Base-by-base conservation (phyloP, 2,888 invertebrate genomes). In the Lasiommata megera region DNA sequence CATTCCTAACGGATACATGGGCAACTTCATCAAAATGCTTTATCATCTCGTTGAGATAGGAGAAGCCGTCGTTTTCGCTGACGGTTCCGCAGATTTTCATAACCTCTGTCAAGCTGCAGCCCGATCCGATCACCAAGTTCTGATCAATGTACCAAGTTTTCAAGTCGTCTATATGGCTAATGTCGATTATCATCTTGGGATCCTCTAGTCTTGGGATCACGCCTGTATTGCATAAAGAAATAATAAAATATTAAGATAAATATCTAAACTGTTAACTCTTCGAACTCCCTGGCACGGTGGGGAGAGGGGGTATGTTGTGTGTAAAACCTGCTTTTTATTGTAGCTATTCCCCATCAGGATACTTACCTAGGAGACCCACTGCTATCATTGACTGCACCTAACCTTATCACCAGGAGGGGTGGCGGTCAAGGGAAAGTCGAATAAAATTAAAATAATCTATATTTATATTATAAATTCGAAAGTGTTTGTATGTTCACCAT, bases 1-100 rank as follows among this genome's bases (percentile, higher is more conserved):
- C 95, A 80, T 96, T 96, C 83, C 95, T 87, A 1, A 96, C 93
- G 12, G 95, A 93, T 50, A 94, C 92, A 76, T 93, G 94, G n/a
- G 95, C 96, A 5, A 96, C 92, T 51, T 94, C 75, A 70, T 94
- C 92, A 46, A 95, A 80, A 72, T 96, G 95, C 38, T 93, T 87
- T 17, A 91, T 92, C 37, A 95, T 74, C 57, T 91, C 88, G 8
- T 82, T 74, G 47, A 94, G 79, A 76, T 95, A 94, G 6, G 84
- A 77, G 71, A 94, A 95, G 12, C 92, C 91, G 0, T 80, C 74
- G 6, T 73, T 62, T 3, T 70, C 67, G 0, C 85, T 71, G 0
- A 84, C 62, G 16, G 70, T 66, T 16, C 80, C 69, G 51, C 93
- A 92, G 8, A 92, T 65, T 0, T 91, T 80, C 80, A 93, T 92